Evolutionary conservation across 2,113 vertebrate species (phyloP), one percentile per base, ranked within the genome.

Genomic region (Archocentrus centrarchus): DNA sequence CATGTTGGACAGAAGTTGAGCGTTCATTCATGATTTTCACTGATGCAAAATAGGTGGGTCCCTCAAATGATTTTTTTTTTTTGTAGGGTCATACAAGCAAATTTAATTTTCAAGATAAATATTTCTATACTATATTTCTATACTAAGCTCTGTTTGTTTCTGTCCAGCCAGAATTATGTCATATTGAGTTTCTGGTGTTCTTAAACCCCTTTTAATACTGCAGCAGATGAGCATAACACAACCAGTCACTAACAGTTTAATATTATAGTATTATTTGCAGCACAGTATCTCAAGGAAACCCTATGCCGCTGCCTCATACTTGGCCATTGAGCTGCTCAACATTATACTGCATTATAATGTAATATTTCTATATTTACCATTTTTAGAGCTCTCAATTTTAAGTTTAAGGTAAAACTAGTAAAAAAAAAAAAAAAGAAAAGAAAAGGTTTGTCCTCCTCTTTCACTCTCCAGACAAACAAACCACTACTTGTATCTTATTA

Each of bases 21-120:
- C 82, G 96, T 97, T 96, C 96, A 97, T 98, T 97, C 95, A 97
- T 97, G 96, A 97, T 96, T 96, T 96, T 90, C 95, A 93, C n/a
- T 93, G 90, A 93, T 93, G 86, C 91, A 94, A 96, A 96, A 96
- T 93, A 97, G 96, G 93, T 95, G 91, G 96, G 95, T 91, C 58
- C 5, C 17, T 93, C 73, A 94, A 95, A 96, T 93, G 88, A 96
- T 95, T 93, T 94, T 89, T 79, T 91, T 89, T 96, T 95, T 96
- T 97, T 96, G 85, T 94, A 95, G 96, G 97, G 96, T 92, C 91
- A 96, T 96, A 96, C 95, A 93, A 95, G 93, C 93, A 83, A 95
- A 97, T 94, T 92, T 82, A 89, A 90, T 95, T 95, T 92, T 84
- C 75, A 91, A 91, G 92, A 94, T 81, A 88, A 87, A 94, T 94